These are phyloP conservation scores for Brachyrhaphis roseni DNA, from an alignment of 2,797 vertebrate species.

Conservation along the genomic window DNA sequence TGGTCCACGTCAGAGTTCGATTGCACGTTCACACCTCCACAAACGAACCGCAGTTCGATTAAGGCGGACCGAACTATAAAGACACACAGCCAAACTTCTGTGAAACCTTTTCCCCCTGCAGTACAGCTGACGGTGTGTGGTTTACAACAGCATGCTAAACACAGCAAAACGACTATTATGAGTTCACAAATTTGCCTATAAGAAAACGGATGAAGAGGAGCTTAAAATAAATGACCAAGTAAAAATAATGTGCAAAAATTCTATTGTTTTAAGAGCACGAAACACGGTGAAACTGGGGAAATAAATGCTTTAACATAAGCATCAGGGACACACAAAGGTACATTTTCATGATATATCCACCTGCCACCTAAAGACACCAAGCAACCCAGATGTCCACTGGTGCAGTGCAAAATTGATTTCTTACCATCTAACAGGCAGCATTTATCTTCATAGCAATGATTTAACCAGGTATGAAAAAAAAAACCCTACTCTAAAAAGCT, in stretches of 20 bases:
- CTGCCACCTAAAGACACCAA: conserved; percentile 39
- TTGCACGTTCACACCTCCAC: too few relatives aligned
- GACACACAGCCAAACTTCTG: too few relatives aligned
- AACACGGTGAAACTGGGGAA: not conserved
- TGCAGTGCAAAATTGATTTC: conserved; percentile 45
- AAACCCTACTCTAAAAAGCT: not conserved
- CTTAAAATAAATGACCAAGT: not conserved
- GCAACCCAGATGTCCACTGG: conserved; percentile 51
- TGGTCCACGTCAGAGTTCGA: too few relatives aligned
- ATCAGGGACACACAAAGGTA: not conserved
- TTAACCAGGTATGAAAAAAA: not conserved
- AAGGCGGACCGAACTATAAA: too few relatives aligned
- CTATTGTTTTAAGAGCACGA: not conserved
- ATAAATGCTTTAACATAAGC: not conserved
- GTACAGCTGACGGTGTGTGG: too few relatives aligned
- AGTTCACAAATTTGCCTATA: too few relatives aligned
- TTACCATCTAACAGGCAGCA: conserved; percentile 29
- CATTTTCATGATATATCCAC: conserved; percentile 7
- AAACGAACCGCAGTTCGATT: too few relatives aligned
- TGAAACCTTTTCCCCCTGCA: too few relatives aligned
- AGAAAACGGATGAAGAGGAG: not conserved
- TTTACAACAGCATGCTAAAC: too few relatives aligned
- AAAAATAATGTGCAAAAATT: not conserved
- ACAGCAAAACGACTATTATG: too few relatives aligned
- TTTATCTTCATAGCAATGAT: conserved; percentile 38